Base-by-base conservation (phyloP, 1,140 invertebrate species). In the Pectinophora gossypiella region DNA sequence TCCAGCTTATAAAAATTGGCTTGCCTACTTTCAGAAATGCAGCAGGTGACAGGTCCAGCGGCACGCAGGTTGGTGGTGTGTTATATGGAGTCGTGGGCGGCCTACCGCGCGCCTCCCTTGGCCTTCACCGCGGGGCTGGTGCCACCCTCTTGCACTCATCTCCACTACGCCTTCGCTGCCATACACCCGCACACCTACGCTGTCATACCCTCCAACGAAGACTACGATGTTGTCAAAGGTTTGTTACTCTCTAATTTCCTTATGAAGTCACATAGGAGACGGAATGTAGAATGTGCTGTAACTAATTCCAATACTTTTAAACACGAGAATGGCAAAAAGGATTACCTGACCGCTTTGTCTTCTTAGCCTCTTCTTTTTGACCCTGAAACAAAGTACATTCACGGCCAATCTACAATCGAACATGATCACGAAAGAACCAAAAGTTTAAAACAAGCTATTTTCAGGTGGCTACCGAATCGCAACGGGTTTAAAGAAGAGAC, bases 161-260 rank as follows among this genome's bases (percentile, higher is more conserved):
- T 96, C 6, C 90, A 96, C 48, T 96, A 96, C 68, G 91, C 92
- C 6, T 95, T 94, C 61, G 94, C 94, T 1, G 91, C 91, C 7
- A 61, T 95, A 59, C 92, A 95, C 66, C 90, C 91, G 1, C 89
- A 91, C 48, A 90, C 88, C 0, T 90, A 90, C 48, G 85, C 87
- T 9, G 76, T 95, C 1, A 82, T 89, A 19, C 86, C 92, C 0
- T 87, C 89, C 3, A 89, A 91, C 70, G 86, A 90, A 61, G 89
- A 90, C 54, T 90, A 88, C 61, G 90, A 91, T 64, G 59, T 90
- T 19, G 72, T 91, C 21, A 89, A 90, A 85, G 90, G 90, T 89
- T 73, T 22, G n/a, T n/a, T n/a, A n/a, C n/a, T n/a, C n/a, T n/a
- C n/a, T n/a, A n/a, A n/a, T n/a, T n/a, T n/a, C n/a, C n/a, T n/a